These are phyloP conservation scores for Phthorimaea operculella DNA, from an alignment of 1,140 invertebrate species.

Conservation along the genomic window DNA sequence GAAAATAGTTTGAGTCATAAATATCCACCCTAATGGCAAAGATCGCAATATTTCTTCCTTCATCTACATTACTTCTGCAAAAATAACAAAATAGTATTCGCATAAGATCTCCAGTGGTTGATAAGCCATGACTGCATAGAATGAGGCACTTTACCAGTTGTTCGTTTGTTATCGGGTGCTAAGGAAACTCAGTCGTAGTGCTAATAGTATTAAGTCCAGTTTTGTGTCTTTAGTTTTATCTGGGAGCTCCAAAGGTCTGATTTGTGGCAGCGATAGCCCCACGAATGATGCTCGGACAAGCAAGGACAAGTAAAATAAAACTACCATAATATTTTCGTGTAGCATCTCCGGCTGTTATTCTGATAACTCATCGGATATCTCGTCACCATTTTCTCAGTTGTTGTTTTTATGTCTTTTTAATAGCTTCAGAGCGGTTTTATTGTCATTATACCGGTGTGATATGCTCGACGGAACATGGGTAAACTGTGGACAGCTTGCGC, in stretches of 20 bases:
- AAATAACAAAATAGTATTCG: conserved; percentile 52
- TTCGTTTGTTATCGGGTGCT: conserved; percentile 34
- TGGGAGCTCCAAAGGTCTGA: conserved; percentile 32
- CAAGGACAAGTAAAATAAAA: conserved; percentile 43
- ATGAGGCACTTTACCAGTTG: conserved; percentile 31
- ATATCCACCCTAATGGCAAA: conserved; percentile 39
- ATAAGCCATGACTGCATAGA: conserved; percentile 47
- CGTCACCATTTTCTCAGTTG: conserved; percentile 6
- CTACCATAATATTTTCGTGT: conserved; percentile 23
- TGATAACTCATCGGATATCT: conserved; percentile 6
- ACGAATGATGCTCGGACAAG: conserved; percentile 36
- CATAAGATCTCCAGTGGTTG: conserved; percentile 33
- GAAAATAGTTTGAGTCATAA: conserved; percentile 31
- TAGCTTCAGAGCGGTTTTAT: conserved; percentile 13
- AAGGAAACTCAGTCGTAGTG: conserved; percentile 36
- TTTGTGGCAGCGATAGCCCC: conserved; percentile 39
- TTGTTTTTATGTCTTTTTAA: conserved; percentile 15
- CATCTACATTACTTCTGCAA: conserved; percentile 51
- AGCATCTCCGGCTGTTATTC: conserved; percentile 8
- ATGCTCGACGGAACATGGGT: not conserved
- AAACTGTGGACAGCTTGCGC: not conserved
- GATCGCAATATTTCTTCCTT: conserved; percentile 41
- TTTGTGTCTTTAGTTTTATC: conserved; percentile 26
- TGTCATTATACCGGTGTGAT: conserved; percentile 3
- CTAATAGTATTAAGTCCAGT: conserved; percentile 24